These are phyloP conservation scores for Notarius lentiginosus DNA, from an alignment of 2,113 vertebrate species.

Conservation along the genomic window DNA sequence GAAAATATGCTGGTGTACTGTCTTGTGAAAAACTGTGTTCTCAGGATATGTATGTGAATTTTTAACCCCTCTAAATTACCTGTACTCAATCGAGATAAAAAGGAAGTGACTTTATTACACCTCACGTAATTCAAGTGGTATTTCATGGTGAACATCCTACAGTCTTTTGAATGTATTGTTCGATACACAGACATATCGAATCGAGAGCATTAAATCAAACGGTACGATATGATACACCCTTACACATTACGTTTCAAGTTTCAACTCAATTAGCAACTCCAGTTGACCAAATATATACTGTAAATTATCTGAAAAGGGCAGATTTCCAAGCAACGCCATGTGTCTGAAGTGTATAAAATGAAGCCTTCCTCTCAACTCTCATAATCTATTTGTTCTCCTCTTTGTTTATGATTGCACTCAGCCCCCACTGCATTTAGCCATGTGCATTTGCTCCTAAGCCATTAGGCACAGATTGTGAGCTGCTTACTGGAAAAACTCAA, in stretches of 20 bases:
- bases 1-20: neutral
- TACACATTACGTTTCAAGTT: neutral
- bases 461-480: conserved; percentile 1
- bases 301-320: neutral
- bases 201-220: neutral
- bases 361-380: neutral
- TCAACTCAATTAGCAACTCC: neutral
- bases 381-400: conserved; percentile 11
- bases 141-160: neutral
- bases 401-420: neutral
- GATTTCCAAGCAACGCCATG: neutral
- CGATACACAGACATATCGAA: neutral
- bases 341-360: neutral
- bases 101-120: neutral
- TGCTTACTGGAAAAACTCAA: conserved; percentile 16
- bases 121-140: neutral
- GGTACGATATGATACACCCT: neutral
- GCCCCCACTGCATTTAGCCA: neutral
- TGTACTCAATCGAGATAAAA: neutral
- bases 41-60: neutral
- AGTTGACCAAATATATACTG: neutral
- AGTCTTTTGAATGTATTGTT: neutral
- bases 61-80: neutral
- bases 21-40: neutral
- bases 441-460: conserved; percentile 3